Conservation (phyloP, 1,140 invertebrate genomes). For the Cepaea nemoralis region DNA sequence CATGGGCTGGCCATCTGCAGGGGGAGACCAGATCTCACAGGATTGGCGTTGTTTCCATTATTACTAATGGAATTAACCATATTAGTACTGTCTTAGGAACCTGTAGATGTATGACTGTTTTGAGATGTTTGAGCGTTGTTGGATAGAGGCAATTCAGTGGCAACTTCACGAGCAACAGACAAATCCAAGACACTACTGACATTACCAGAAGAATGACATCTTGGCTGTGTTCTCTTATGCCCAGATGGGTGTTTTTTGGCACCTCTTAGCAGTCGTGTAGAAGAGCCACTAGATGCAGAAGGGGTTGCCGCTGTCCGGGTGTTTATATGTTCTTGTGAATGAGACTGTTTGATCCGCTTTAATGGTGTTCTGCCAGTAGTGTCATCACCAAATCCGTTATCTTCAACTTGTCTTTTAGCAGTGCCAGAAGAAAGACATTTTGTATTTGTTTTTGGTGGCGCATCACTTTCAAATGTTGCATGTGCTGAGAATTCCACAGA, state of each 20-base stretch:
- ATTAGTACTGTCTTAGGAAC: background rate
- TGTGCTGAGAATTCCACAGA: background rate
- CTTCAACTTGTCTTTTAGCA: background rate
- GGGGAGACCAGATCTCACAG: background rate
- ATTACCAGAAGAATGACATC: background rate
- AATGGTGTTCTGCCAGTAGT: background rate
- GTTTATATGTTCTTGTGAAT: background rate
- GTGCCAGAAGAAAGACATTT: background rate
- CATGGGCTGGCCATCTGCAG: no score
- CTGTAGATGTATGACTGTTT: background rate
- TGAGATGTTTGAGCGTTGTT: background rate
- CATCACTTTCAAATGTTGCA: background rate
- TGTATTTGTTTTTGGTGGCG: background rate
- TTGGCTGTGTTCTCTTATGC: background rate
- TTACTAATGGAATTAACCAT: background rate
- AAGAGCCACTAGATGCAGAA: background rate
- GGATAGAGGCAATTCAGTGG: background rate
- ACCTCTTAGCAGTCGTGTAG: background rate
- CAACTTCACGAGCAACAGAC: background rate
- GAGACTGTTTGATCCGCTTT: background rate
- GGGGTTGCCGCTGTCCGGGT: background rate
- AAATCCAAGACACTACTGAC: background rate
- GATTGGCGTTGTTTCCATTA: background rate
- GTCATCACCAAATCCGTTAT: background rate
- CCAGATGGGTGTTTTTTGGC: background rate